phyloP scores from a whole-genome alignment of 2,888 invertebrate genomes.

The Aleiodes leptofemur region DNA sequence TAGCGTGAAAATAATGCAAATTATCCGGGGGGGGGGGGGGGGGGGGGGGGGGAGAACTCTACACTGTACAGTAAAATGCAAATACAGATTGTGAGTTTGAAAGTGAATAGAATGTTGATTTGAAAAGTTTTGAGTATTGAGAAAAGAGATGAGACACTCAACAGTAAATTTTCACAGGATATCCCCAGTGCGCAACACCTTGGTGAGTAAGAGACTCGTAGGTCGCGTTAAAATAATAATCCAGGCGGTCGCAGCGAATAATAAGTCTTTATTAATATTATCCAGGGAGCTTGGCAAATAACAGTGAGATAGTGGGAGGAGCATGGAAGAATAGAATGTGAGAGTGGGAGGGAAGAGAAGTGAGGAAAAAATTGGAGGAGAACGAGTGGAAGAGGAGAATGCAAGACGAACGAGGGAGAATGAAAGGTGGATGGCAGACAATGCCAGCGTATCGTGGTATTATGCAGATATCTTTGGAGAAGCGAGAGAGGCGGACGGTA shows the following conservation, averaged over 20 bases:
- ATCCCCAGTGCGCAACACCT: not conserved
- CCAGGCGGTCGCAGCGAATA: constrained; percentile 57
- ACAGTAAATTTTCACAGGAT: not conserved
- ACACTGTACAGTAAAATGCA: no score
- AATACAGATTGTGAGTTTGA: no score
- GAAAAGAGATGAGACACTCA: not conserved
- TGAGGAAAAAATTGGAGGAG: constrained; percentile 43
- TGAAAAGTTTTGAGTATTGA: constrained; percentile 45
- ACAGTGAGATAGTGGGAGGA: not conserved
- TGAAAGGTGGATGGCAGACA: constrained; percentile 38
- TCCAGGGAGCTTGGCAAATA: constrained; percentile 39
- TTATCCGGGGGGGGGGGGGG: no score
- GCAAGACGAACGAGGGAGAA: not conserved
- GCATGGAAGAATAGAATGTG: constrained; percentile 12
- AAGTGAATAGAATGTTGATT: constrained; percentile 34
- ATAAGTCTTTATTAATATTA: constrained; percentile 59
- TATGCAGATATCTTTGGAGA: constrained; percentile 55
- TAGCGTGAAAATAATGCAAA: no score
- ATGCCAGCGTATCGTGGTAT: constrained; percentile 50
- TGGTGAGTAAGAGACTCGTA: constrained; percentile 33
- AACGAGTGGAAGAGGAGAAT: constrained; percentile 16
- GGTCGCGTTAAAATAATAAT: constrained; percentile 62
- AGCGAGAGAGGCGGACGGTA: constrained; percentile 12
- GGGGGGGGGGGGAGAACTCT: no score
- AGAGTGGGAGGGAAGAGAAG: constrained; percentile 15